Conservation (phyloP, 2,888 invertebrate genomes). For the Hecatera dysodea region DNA sequence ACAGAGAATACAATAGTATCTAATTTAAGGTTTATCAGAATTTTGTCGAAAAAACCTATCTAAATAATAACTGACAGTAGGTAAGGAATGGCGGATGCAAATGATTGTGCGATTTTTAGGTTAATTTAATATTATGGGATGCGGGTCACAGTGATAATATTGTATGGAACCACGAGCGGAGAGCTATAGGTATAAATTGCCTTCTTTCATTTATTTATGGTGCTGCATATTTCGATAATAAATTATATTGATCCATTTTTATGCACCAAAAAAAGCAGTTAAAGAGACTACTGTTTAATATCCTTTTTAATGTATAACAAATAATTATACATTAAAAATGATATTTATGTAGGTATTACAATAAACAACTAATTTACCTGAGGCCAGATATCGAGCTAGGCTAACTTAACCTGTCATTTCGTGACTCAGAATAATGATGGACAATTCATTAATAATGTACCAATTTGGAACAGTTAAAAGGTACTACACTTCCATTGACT, state of each 20-base stretch:
- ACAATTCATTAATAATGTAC: not conserved
- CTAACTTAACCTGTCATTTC: not conserved
- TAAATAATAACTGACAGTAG: constrained; percentile 36
- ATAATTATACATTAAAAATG: too few relatives aligned
- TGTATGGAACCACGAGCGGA: constrained; percentile 28
- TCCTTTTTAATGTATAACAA: too few relatives aligned
- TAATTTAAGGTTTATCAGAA: constrained; percentile 33
- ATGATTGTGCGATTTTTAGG: constrained; percentile 59
- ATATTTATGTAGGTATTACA: too few relatives aligned
- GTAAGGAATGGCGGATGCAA: constrained; percentile 61
- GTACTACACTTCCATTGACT: not conserved
- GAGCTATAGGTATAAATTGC: constrained; percentile 3
- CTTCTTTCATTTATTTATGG: constrained; percentile 5
- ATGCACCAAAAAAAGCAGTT: not conserved
- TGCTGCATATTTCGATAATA: too few relatives aligned
- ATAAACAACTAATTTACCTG: too few relatives aligned
- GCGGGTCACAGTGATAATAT: constrained; percentile 57
- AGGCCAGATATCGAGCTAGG: too few relatives aligned
- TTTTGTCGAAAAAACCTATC: constrained; percentile 28
- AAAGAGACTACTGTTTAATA: too few relatives aligned
- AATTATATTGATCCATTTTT: constrained; percentile 5
- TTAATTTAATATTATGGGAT: constrained; percentile 53
- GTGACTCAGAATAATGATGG: not conserved
- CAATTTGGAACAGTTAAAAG: constrained; percentile 3
- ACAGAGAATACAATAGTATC: constrained; percentile 48